A percentile compares a stretch with the other conserved stretches of the same genome.
Conservation (phyloP, 2,113 vertebrate genomes). For the Marmota flaviventris region DNA sequence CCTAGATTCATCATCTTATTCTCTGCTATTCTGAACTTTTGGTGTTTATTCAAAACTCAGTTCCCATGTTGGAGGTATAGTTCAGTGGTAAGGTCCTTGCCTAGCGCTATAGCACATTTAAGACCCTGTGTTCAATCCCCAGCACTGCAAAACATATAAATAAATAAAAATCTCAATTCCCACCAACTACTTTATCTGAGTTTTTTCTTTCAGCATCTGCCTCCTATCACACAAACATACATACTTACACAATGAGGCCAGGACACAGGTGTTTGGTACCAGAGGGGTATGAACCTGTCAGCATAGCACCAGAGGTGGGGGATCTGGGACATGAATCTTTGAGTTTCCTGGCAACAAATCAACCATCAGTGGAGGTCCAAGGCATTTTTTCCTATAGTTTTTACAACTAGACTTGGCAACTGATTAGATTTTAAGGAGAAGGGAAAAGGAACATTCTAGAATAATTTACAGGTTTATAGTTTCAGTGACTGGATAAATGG, state of each 20-base stretch:
- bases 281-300: not conserved
- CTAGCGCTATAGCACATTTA: too few relatives aligned
- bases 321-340: not conserved
- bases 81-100: not conserved
- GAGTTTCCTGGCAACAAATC: not conserved
- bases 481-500: not conserved
- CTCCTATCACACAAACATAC: not conserved
- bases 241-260: not conserved
- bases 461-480: not conserved
- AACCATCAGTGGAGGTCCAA: not conserved
- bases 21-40: not conserved
- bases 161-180: not conserved
- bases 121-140: not conserved
- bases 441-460: not conserved
- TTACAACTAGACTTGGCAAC: not conserved
- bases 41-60: not conserved
- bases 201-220: not conserved
- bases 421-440: not conserved
- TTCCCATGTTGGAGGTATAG: not conserved
- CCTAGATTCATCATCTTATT: not conserved
- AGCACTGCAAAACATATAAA: not conserved
- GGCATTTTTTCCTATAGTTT: not conserved
- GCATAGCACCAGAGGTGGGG: not conserved
- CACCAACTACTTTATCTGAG: not conserved
- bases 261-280: not conserved